These are phyloP conservation scores for Lasiurus borealis DNA, from an alignment of 2,113 vertebrate species.

Conservation along the genomic window DNA sequence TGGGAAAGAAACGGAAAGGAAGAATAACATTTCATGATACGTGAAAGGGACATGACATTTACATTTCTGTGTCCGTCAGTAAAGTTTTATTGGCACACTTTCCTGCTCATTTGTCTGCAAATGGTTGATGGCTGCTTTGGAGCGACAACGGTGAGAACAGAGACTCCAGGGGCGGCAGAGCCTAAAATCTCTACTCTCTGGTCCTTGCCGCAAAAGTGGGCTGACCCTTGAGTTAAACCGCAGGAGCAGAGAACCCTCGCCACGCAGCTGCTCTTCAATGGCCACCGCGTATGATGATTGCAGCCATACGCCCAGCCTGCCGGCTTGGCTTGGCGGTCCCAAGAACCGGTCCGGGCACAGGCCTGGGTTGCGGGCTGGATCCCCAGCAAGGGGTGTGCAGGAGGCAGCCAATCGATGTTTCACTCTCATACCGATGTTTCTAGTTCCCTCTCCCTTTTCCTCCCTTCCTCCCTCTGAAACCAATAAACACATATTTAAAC, in stretches of 20 bases:
- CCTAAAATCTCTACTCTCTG: not conserved
- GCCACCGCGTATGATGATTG: not conserved
- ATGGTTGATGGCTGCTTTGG: not conserved
- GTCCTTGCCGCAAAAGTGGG: not conserved
- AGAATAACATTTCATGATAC: not conserved
- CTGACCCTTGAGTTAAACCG: not conserved
- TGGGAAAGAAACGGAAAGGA: not conserved
- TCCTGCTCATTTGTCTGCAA: not conserved
- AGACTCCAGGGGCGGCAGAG: fast-evolving
- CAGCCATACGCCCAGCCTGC: not conserved
- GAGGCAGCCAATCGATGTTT: too few relatives aligned
- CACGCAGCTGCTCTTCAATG: not conserved
- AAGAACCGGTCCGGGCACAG: too few relatives aligned
- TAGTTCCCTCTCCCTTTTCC: too few relatives aligned
- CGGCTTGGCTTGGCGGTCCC: too few relatives aligned
- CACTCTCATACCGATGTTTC: too few relatives aligned
- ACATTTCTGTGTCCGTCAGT: not conserved
- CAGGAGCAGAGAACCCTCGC: not conserved
- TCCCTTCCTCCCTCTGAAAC: too few relatives aligned
- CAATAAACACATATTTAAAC: too few relatives aligned
- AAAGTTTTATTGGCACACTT: not conserved
- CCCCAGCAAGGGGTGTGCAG: too few relatives aligned
- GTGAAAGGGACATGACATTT: not conserved
- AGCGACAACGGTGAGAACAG: fast-evolving
- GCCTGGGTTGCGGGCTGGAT: too few relatives aligned